Conservation (phyloP, 2,113 vertebrate genomes). For the Circaetus cinerascens region DNA sequence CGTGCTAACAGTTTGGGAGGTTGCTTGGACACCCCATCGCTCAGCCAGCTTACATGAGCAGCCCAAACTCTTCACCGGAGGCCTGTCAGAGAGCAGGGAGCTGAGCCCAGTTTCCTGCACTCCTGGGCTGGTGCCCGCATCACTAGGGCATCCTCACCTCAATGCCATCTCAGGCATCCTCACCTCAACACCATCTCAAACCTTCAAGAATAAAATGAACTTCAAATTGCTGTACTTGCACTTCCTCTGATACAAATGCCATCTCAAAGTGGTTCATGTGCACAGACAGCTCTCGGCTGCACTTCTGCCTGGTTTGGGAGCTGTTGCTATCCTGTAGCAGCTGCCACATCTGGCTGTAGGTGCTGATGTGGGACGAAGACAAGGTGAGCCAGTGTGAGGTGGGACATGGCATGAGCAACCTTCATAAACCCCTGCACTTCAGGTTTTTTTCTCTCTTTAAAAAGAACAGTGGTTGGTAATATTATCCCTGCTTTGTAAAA, state of each 20-base stretch:
- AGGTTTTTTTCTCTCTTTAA: neutral
- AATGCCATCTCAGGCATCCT: neutral
- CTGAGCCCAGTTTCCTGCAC: neutral
- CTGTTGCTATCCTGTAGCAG: neutral
- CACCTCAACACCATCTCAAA: neutral
- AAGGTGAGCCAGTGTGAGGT: neutral
- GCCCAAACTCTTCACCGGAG: neutral
- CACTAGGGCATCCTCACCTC: neutral
- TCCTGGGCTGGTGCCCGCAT: neutral
- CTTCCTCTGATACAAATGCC: neutral
- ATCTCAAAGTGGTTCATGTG: neutral
- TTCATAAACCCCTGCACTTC: neutral
- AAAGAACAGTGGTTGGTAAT: neutral
- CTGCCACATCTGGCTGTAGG: neutral
- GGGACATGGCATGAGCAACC: neutral
- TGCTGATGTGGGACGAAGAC: neutral
- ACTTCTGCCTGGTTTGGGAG: neutral
- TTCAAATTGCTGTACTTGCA: neutral
- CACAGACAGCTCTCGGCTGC: neutral
- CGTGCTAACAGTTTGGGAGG: neutral
- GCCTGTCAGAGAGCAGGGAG: neutral
- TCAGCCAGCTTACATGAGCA: neutral
- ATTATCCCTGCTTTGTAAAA: neutral
- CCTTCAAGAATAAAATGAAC: neutral
- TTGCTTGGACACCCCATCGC: fast-evolving